Evolutionary conservation across 2,113 vertebrate genomes (phyloP).

Genomic region (Petroica traversi): DNA sequence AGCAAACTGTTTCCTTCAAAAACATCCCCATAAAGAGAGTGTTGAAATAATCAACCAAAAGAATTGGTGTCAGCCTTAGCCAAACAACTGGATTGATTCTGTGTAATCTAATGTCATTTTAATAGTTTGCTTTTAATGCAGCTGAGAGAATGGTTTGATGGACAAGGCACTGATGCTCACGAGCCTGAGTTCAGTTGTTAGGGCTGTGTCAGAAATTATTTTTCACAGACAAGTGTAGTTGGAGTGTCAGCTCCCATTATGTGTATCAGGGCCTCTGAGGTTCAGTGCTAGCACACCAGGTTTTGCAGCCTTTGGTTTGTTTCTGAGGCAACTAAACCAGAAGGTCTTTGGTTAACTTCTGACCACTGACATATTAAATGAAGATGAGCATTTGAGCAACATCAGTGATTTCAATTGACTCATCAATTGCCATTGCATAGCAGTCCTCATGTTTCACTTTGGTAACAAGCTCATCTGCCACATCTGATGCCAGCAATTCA

Average conservation of each 20-base stretch:
- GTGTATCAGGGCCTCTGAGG: neutral
- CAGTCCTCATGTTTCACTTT: conserved; percentile 70
- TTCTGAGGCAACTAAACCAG: conserved; percentile 3
- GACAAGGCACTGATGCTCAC: neutral
- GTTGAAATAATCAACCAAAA: neutral
- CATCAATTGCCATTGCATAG: conserved; percentile 66
- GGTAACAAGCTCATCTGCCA: conserved; percentile 74
- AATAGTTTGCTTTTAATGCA: conserved; percentile 45
- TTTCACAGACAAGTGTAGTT: conserved; percentile 8
- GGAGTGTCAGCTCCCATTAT: conserved; percentile 19
- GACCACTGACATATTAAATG: conserved; percentile 70
- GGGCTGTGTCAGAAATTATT: conserved; percentile 25
- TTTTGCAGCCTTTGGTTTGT: conserved; percentile 34
- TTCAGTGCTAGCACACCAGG: neutral
- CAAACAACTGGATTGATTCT: neutral
- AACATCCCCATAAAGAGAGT: neutral
- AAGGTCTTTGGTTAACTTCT: conserved; percentile 63
- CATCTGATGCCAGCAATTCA: conserved; percentile 72
- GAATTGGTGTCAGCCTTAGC: conserved; percentile 21
- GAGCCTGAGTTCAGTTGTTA: neutral
- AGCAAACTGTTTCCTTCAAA: neutral
- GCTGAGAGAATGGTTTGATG: conserved; percentile 5
- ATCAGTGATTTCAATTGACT: conserved; percentile 75
- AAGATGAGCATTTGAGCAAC: conserved; percentile 63
- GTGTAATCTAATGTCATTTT: conserved; percentile 38